phyloP scores from a whole-genome alignment of 2,113 vertebrate genomes.

The Halcyon senegalensis region DNA sequence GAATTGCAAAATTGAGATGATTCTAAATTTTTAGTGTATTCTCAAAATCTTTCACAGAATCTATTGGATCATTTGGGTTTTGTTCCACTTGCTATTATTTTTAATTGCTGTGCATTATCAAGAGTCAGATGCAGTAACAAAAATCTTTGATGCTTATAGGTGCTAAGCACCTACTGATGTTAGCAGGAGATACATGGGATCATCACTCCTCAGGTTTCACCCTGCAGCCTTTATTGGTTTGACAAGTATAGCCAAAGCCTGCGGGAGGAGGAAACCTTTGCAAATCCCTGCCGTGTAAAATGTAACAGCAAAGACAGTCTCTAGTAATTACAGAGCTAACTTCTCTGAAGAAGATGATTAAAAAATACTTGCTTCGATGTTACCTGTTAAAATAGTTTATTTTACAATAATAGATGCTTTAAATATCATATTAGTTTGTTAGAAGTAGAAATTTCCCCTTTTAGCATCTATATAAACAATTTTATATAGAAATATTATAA shows the following conservation, averaged over 20 bases:
- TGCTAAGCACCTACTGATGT: constrained; percentile 32
- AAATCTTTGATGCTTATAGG: neutral
- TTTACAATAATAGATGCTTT: neutral
- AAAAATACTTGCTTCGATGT: neutral
- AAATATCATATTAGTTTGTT: neutral
- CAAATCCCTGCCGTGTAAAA: neutral
- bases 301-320: neutral
- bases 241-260: constrained; percentile 14
- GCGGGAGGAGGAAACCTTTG: constrained; percentile 9
- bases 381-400: neutral
- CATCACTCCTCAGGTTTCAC: neutral
- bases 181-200: neutral
- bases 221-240: neutral
- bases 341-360: neutral
- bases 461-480: neutral
- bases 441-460: neutral
- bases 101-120: neutral
- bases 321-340: neutral
- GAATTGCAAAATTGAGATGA: neutral
- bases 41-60: neutral
- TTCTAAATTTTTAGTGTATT: neutral
- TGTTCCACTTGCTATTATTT: constrained; percentile 15
- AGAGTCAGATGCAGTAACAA: constrained; percentile 16
- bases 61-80: neutral
- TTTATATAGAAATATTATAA: neutral